Base-by-base conservation (phyloP, 2,113 vertebrate species). In the Ammodytes marinus region DNA sequence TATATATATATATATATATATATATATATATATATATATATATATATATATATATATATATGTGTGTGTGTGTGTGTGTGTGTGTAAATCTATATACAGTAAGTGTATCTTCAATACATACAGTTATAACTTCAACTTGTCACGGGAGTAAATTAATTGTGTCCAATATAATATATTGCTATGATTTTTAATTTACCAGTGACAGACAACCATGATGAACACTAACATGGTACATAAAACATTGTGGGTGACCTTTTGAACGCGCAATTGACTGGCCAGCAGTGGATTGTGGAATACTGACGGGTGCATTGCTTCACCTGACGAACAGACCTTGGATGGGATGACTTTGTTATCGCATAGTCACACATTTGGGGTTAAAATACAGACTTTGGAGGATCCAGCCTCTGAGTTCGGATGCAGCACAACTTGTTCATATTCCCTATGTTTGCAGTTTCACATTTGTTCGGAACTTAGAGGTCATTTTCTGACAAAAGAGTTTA, bases 221-320 rank as follows among this genome's bases (percentile, higher is more conserved):
- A 64, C 68, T 45, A 43, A 12, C 15, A 37, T 45, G 15, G 10
- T 19, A 3, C 3, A 59, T 45, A 55, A 13, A 52, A 45, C 54
- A 72, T 53, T 39, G 60, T 69, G 6, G 35, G 52, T 8, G 15
- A 72, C 72, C 61, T 72, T 7, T 67, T 69, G 40, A 77, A 69
- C 55, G 72, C 67, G 64, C 0, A n/a, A 19, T 12, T 42, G 74
- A 64, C 35, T 69, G 3, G 67, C 14, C 17, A 1, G 6, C 17
- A 54, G 19, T 66, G 54, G 55, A 67, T 72, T 77, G 13, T 59
- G 42, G 50, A 61, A 67, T 8, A 53, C 13, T 42, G 4, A 57
- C 69, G 40, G 43, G 19, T 39, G 8, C 43, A 40, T 11, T 49
- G 4, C 19, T 27, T 67, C 66, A 77, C 55, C 6, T 11, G 27